These are phyloP conservation scores for Diphyllodes magnificus DNA, from an alignment of 2,113 vertebrate genomes.

Conservation along the genomic window DNA sequence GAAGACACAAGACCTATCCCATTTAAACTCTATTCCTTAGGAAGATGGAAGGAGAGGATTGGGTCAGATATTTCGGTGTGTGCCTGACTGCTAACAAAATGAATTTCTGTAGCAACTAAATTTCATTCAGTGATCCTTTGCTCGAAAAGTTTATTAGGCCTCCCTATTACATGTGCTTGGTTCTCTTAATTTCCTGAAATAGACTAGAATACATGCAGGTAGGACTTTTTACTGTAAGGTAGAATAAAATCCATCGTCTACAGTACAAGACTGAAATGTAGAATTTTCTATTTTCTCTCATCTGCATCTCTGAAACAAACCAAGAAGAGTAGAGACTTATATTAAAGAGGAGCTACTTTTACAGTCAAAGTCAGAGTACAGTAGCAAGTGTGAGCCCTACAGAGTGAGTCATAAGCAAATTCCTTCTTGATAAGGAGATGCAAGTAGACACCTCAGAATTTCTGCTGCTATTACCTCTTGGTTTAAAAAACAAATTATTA, in stretches of 20 bases:
- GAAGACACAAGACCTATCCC: slow-evolving; percentile 16
- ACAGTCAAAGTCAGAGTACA: neutral
- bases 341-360: neutral
- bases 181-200: slow-evolving; percentile 31
- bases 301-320: neutral
- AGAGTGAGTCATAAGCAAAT: slow-evolving; percentile 9
- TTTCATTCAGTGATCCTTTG: neutral
- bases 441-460: neutral
- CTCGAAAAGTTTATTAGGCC: neutral
- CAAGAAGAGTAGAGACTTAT: neutral
- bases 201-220: neutral
- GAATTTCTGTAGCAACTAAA: neutral
- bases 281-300: neutral
- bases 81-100: neutral
- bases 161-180: neutral
- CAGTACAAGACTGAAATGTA: neutral
- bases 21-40: neutral
- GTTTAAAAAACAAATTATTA: neutral
- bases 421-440: neutral
- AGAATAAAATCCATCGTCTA: neutral
- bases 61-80: neutral
- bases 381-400: slow-evolving; percentile 1
- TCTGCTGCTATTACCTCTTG: neutral
- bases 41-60: slow-evolving; percentile 2
- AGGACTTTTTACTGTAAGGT: neutral